These are phyloP conservation scores for Vulpes vulpes DNA, from an alignment of 2,113 vertebrate species.

Conservation along the genomic window DNA sequence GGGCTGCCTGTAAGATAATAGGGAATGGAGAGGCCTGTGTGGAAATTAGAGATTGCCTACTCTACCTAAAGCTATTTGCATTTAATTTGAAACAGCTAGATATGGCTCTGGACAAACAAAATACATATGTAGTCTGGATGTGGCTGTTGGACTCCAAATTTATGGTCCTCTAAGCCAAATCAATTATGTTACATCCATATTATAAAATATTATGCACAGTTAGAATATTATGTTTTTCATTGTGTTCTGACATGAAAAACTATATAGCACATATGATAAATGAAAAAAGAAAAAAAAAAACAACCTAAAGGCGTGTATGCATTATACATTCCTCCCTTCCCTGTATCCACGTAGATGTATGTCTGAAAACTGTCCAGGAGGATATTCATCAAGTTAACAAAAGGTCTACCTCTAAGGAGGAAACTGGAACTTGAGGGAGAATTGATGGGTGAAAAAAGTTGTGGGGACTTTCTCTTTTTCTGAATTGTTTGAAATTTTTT, in stretches of 20 bases:
- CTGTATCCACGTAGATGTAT: accelerated
- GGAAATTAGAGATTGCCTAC: neutral
- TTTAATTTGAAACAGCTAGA: neutral
- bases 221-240: neutral
- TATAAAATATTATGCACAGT: neutral
- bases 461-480: neutral
- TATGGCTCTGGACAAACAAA: neutral
- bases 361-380: neutral
- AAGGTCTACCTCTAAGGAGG: neutral
- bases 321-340: neutral
- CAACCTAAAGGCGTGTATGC: neutral
- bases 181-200: neutral
- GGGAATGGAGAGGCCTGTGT: neutral
- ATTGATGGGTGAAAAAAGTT: neutral
- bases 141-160: neutral
- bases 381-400: neutral
- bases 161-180: neutral
- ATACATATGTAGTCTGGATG: neutral
- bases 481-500: neutral
- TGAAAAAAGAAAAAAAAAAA: neutral
- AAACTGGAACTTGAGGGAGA: neutral
- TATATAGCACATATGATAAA: neutral
- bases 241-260: neutral
- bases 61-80: neutral
- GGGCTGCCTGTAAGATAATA: neutral